Conservation (phyloP, 2,113 vertebrate genomes). For the Alexandromys fortis region DNA sequence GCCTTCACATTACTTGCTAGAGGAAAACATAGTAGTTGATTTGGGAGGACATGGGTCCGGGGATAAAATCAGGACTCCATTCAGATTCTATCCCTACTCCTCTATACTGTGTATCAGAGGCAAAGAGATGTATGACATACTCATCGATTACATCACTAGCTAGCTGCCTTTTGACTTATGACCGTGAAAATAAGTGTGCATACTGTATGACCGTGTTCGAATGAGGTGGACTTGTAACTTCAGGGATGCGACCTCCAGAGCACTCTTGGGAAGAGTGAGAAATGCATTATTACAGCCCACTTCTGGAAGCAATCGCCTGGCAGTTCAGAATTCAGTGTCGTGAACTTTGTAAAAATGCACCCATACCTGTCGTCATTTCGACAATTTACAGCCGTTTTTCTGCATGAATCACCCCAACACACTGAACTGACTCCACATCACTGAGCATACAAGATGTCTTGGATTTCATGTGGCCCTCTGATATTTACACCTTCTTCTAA, state of each 20-base stretch:
- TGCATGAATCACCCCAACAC: neutral
- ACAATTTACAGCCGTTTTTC: neutral
- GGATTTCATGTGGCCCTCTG: neutral
- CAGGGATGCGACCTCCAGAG: neutral
- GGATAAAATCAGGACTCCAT: neutral
- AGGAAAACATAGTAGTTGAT: neutral
- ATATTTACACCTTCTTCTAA: neutral
- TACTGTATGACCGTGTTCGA: neutral
- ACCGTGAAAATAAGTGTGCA: neutral
- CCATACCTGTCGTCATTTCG: neutral
- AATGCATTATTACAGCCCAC: neutral
- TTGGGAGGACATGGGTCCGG: neutral
- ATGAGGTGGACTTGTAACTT: neutral
- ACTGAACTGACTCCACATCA: neutral
- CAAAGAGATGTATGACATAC: neutral
- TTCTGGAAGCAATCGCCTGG: neutral
- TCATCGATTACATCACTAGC: neutral
- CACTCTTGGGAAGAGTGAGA: neutral
- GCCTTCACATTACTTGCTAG: neutral
- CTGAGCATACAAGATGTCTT: neutral
- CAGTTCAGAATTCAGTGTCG: neutral
- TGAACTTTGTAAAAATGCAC: constrained; percentile 29
- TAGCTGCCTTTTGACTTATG: neutral
- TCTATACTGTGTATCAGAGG: neutral
- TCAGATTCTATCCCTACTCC: neutral